phyloP scores from a whole-genome alignment of 1,140 invertebrate species.

The Drosophila pruinosa region DNA sequence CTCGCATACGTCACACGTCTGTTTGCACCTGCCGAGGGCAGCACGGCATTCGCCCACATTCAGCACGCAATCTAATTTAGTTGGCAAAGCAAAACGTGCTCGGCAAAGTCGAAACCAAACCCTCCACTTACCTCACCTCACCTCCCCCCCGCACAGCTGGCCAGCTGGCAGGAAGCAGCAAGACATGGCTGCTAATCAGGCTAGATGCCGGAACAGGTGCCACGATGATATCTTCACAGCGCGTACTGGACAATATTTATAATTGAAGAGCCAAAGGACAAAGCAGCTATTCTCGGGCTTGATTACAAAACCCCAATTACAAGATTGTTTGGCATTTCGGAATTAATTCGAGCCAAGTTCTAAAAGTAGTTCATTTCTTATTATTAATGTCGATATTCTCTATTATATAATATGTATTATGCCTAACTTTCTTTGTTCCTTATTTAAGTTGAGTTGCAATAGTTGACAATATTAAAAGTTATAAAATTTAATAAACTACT shows the following conservation, averaged over 20 bases:
- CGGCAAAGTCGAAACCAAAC: constrained; percentile 23
- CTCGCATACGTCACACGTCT: neutral
- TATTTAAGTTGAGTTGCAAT: no score
- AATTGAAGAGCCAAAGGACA: neutral
- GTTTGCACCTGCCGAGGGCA: constrained; percentile 63
- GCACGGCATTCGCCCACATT: constrained; percentile 59
- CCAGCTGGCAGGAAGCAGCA: neutral
- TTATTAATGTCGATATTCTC: no score
- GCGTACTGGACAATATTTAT: neutral
- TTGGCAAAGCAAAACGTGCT: constrained; percentile 47
- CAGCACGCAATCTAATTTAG: constrained; percentile 74
- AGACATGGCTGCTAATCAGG: constrained; percentile 25
- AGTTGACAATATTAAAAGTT: no score
- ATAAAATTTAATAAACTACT: no score
- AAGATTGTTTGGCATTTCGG: no score
- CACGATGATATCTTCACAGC: constrained; percentile 10
- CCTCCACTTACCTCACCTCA: constrained; percentile 5
- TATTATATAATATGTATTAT: no score
- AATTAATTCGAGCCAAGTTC: no score
- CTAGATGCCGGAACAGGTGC: constrained; percentile 7
- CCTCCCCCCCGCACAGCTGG: no score
- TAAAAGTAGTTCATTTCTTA: no score
- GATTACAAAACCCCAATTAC: no score
- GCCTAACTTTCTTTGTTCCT: no score
- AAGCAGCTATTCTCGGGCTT: neutral